phyloP scores from a whole-genome alignment of 2,113 vertebrate species.

The Trematocara macrostoma region DNA sequence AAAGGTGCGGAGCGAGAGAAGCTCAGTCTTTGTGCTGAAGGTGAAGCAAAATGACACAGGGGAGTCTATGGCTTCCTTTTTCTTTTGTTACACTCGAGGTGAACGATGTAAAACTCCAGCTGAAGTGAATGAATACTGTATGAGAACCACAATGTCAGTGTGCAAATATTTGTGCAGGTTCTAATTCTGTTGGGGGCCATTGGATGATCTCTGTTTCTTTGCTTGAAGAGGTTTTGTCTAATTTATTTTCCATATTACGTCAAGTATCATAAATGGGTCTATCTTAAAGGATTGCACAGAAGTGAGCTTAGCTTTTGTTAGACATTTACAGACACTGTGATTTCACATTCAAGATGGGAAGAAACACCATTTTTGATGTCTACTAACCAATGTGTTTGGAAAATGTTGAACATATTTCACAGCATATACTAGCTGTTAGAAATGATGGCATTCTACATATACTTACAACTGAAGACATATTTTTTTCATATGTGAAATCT shows the following conservation, averaged over 20 bases:
- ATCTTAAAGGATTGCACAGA: not conserved
- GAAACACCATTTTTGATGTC: fast-evolving
- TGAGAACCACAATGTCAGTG: not conserved
- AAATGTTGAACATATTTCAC: not conserved
- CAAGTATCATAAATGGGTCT: not conserved
- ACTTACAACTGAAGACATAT: not conserved
- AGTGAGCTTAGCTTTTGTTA: not conserved
- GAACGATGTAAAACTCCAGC: not conserved
- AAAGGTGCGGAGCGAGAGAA: slow-evolving; percentile 24
- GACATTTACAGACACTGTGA: not conserved
- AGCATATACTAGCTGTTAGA: not conserved
- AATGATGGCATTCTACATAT: not conserved
- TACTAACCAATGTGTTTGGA: not conserved
- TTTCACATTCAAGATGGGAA: not conserved
- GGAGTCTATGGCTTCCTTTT: not conserved
- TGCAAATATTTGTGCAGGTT: not conserved
- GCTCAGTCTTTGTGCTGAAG: not conserved
- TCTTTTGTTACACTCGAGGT: not conserved
- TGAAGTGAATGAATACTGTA: not conserved
- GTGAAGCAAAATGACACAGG: not conserved
- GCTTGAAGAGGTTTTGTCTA: not conserved
- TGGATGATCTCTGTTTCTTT: not conserved
- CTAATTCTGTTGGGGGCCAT: not conserved
- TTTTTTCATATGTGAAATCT: not conserved
- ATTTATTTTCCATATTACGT: not conserved